Conservation (phyloP, 2,113 vertebrate species). For the Taurulus bubalis region DNA sequence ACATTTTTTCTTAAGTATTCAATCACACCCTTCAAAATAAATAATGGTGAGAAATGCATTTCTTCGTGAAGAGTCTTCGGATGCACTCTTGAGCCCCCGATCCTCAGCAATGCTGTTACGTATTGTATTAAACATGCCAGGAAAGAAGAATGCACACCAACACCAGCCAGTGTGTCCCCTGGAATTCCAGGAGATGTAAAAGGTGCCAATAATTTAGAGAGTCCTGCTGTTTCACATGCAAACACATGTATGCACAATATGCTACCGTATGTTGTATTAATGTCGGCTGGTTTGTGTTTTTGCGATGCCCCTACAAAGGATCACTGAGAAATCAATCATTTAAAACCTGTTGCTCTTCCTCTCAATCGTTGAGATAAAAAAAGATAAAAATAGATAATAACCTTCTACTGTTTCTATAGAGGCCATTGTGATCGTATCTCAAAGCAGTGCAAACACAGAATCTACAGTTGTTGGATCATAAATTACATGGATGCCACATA, state of each 20-base stretch:
- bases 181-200: neutral
- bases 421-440: constrained; percentile 16
- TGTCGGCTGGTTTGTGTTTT: neutral
- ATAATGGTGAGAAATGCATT: neutral
- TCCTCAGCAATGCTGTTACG: neutral
- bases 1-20: neutral
- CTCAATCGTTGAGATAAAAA: neutral
- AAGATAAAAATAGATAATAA: neutral
- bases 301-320: neutral
- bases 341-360: neutral
- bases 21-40: neutral
- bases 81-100: neutral
- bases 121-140: constrained; percentile 8
- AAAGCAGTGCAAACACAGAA: constrained; percentile 20
- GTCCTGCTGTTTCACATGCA: neutral
- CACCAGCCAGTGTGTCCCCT: neutral
- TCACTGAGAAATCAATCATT: neutral
- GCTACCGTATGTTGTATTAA: neutral
- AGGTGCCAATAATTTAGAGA: neutral
- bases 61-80: neutral
- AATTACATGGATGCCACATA: constrained; percentile 41
- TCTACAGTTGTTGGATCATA: constrained; percentile 25
- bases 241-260: neutral
- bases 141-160: neutral
- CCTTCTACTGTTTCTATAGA: neutral